Evolutionary conservation across 2,797 vertebrate species (phyloP).

Genomic region (Aphelocoma californica): DNA sequence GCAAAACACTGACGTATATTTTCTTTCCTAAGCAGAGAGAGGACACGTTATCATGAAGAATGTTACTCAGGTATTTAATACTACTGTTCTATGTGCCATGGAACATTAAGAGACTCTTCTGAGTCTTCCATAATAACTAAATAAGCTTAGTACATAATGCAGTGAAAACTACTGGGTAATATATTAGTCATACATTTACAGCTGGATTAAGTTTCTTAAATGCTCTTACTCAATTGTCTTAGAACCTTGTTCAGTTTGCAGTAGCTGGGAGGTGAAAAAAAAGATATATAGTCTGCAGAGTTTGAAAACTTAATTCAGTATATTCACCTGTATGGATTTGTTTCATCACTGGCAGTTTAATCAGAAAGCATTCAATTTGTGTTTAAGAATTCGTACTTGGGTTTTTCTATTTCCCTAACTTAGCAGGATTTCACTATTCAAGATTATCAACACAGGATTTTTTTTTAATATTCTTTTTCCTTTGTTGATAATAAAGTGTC

Average conservation of each 20-base stretch:
- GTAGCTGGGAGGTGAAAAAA: neutral
- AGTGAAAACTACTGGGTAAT: neutral
- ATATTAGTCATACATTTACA: neutral
- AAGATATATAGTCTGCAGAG: neutral
- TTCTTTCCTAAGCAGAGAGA: neutral
- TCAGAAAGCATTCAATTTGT: neutral
- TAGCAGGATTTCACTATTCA: neutral
- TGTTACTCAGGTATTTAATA: neutral
- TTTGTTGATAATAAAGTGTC: neutral
- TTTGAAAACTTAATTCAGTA: neutral
- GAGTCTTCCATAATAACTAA: neutral
- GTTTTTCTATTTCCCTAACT: neutral
- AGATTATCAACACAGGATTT: neutral
- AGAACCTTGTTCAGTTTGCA: neutral
- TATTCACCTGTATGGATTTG: neutral
- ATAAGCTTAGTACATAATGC: neutral
- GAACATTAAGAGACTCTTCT: neutral
- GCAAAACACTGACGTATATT: fast-evolving
- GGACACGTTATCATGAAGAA: neutral
- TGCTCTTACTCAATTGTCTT: neutral
- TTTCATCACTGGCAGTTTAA: neutral
- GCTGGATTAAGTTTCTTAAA: neutral
- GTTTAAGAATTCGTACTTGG: neutral
- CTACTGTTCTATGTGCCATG: neutral
- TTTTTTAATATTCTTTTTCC: neutral